Percentiles rank a stretch among this genome's conserved stretches.
phyloP scores from a whole-genome alignment of 2,797 vertebrate genomes.

The Margarornis squamiger region DNA sequence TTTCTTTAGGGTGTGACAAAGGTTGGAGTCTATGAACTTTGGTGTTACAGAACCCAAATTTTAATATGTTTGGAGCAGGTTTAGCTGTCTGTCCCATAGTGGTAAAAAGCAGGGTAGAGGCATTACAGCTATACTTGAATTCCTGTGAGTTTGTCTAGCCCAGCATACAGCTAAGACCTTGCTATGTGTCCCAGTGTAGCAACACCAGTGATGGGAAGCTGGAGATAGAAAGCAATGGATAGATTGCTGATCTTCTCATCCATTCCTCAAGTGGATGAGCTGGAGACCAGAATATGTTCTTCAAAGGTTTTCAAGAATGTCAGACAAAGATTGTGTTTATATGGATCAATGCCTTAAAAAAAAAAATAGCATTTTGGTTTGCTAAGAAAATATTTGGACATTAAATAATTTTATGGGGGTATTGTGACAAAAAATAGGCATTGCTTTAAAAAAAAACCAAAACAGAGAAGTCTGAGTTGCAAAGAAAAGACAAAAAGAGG shows the following conservation, averaged over 20 bases:
- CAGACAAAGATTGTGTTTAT: neutral
- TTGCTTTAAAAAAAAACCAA: neutral
- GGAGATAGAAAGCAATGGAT: neutral
- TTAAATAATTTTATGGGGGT: neutral
- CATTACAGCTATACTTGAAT: neutral
- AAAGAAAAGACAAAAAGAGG: neutral
- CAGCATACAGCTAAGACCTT: neutral
- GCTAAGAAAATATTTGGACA: neutral
- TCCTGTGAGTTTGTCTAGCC: neutral
- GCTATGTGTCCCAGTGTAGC: neutral
- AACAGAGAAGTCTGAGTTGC: neutral
- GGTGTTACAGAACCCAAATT: neutral
- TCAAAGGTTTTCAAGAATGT: neutral
- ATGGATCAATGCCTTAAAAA: neutral
- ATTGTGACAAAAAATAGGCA: neutral
- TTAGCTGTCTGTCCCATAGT: neutral
- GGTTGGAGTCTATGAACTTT: neutral
- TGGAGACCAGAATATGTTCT: neutral
- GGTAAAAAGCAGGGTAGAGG: neutral
- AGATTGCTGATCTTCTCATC: neutral
- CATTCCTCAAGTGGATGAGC: neutral
- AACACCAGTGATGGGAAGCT: neutral
- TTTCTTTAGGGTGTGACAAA: neutral
- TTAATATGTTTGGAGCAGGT: neutral
- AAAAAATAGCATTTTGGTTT: neutral